Evolutionary conservation across 2,888 invertebrate genomes (phyloP), one percentile per base, ranked within the genome.

Genomic region (Caenorhabditis angaria): DNA sequence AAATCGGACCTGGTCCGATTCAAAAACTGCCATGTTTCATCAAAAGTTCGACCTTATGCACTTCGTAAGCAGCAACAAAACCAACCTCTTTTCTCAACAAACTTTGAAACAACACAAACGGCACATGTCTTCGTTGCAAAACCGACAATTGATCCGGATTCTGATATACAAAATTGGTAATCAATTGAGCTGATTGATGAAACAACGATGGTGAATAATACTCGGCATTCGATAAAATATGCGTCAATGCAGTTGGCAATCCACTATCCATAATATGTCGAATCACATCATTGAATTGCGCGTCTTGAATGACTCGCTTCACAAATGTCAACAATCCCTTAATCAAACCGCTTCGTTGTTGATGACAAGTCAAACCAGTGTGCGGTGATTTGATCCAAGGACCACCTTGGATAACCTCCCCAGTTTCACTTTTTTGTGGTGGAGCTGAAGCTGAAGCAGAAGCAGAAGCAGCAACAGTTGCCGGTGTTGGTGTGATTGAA

Each of bases 261-360:
- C 92, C 92, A 1, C 93, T 93, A 88, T 94, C 94, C 94, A 94
- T 94, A 28, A 94, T 78, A 32, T 83, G 82, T 27, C 85, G 63
- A 59, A 81, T 77, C 25, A 72, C 62, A 28, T 82, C 80, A 8
- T 78, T 80, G 48, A 84, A 79, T 41, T 82, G 81, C 2, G 72
- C 61, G 69, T 90, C 90, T 54, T 89, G 92, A 80, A 94, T 92
- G 12, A 93, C 93, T 88, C 94, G 93, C 88, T 94, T 94, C 69
- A 94, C 87, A 86, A 94, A 94, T 88, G 94, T 94, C 32, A 94
- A 88, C 92, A 94, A 93, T 0, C 94, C 94, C 87, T 94, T 94
- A 4, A 94, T 89, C 2, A 94, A 89, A 3, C 94, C 94, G 2
- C 93, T 93, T 71, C 94, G 89, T 88, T 94, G 94, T 0, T 94